Percentiles rank a stretch among this genome's conserved stretches.
These are phyloP conservation scores for Prinia subflava DNA, from an alignment of 2,113 vertebrate species.

Conservation along the genomic window DNA sequence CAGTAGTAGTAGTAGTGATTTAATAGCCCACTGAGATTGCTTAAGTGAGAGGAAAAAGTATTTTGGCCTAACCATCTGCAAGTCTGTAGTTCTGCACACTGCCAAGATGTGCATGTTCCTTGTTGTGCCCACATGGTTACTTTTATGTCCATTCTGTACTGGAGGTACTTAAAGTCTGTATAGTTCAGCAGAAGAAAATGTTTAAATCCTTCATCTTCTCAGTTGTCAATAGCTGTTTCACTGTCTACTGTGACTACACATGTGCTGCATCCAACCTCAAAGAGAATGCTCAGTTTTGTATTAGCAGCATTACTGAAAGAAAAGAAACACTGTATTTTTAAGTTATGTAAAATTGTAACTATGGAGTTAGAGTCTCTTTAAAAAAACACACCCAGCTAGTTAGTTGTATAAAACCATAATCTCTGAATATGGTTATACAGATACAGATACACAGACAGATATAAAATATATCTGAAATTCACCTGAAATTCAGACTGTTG, in stretches of 20 bases:
- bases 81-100: background rate
- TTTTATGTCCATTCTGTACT: background rate
- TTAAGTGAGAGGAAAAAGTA: background rate
- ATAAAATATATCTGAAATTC: too few relatives aligned
- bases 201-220: background rate
- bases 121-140: background rate
- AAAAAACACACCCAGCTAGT: background rate
- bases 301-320: background rate
- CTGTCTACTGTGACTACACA: background rate
- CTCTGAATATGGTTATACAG: background rate
- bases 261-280: background rate
- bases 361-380: background rate
- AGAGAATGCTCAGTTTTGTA: background rate
- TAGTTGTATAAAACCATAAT: background rate
- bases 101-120: background rate
- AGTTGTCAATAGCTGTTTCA: background rate
- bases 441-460: background rate
- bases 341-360: background rate
- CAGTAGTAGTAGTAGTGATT: background rate
- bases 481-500: background rate
- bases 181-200: background rate
- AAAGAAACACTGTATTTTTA: background rate
- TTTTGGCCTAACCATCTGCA: background rate
- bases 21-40: background rate
- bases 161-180: background rate